Conservation (phyloP, 2,888 invertebrate species). For the Drosophila anomalata region DNA sequence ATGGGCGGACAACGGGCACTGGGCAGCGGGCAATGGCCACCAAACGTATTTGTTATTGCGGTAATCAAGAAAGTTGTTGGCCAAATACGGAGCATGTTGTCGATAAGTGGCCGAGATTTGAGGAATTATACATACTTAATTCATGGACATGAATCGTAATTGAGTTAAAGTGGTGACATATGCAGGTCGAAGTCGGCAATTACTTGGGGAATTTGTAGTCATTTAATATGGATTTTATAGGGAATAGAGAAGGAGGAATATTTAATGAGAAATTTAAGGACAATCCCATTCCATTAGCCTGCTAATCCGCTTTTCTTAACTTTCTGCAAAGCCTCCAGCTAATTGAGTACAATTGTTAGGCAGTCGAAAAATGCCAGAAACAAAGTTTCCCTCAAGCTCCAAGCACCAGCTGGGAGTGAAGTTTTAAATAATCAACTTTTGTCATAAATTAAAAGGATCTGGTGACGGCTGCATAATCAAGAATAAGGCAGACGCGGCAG, state of each 20-base stretch:
- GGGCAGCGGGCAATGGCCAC: neutral
- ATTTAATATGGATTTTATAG: neutral
- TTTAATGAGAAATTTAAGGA: neutral
- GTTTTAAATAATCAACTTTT: slow-evolving; percentile 48
- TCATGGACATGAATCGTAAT: slow-evolving; percentile 8
- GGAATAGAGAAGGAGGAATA: neutral
- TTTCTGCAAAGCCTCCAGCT: slow-evolving; percentile 35
- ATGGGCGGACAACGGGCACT: neutral
- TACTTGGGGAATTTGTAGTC: neutral
- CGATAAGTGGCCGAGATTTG: slow-evolving; percentile 22
- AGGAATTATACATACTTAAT: slow-evolving; percentile 22
- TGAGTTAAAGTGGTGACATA: slow-evolving; percentile 22
- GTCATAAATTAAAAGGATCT: slow-evolving; percentile 49
- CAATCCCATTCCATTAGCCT: slow-evolving; percentile 24
- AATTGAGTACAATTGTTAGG: slow-evolving; percentile 43
- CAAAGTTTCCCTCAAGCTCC: slow-evolving; percentile 20
- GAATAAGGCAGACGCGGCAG: slow-evolving; percentile 25
- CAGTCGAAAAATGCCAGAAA: slow-evolving; percentile 26
- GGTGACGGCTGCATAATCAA: slow-evolving; percentile 46
- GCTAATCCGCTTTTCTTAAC: slow-evolving; percentile 37
- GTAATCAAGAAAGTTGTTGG: slow-evolving; percentile 22
- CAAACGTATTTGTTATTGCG: slow-evolving; percentile 13
- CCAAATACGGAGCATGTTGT: slow-evolving; percentile 15
- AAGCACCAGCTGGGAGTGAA: slow-evolving; percentile 28
- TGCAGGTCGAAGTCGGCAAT: slow-evolving; percentile 2